Evolutionary conservation across 2,888 invertebrate species (phyloP), one percentile per base, ranked within the genome.

Genomic region (Hesperia comma): DNA sequence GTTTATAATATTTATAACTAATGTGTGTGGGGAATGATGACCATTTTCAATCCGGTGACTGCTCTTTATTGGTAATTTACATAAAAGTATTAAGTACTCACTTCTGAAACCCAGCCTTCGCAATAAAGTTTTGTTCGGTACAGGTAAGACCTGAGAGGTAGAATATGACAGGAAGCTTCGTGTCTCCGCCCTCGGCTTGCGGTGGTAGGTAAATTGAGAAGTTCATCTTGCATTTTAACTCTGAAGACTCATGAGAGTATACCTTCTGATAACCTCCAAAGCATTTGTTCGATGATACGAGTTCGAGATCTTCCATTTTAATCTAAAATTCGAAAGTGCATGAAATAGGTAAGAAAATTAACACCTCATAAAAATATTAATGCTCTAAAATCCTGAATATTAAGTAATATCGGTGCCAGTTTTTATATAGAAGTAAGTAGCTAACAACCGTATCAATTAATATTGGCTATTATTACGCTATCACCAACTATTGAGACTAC

Each of bases 21-120:
- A 26, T 26, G 5, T 26, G 26, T 5, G 5, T 26, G 26, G 26
- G 26, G 3, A 26, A 26, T 26, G 5, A 26, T 26, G 26, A 5
- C 26, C 26, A 26, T 26, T 26, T 26, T 4, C 26, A 26, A 26
- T 26, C 26, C 2, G 26, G 2, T 26, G 26, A 5, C 26, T 26
- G 26, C 26, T 26, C 26, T 5, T 26, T 26, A 4, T 2, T 26
- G 2, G 33, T 5, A 46, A 17, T 1, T 37, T 8, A 12, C 1
- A 37, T 3, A 37, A 3, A 2, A 0, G 3, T 12, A 37, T 10
- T 37, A 12, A 2, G 33, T 37, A 63, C 68, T 71, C 82, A 94
- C 90, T 94, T 94, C 92, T 99, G 99, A 70, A 97, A 96, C n/a
- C 99, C 99, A 55, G 98, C 95, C 90, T 99, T 99, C 61, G 96